phyloP scores from a whole-genome alignment of 2,888 invertebrate genomes.

The Chloroclystis v-ata region DNA sequence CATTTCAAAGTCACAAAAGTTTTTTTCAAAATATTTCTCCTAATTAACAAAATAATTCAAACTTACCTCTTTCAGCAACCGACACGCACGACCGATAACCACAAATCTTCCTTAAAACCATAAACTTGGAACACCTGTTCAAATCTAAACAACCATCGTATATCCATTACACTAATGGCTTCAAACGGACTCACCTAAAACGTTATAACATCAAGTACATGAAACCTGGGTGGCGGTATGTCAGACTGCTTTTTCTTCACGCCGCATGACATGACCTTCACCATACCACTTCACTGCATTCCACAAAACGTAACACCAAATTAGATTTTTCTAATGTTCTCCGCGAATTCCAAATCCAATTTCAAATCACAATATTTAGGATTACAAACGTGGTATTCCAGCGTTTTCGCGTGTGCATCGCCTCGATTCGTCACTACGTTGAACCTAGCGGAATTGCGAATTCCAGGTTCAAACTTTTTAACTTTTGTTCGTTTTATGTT shows the following conservation, averaged over 20 bases:
- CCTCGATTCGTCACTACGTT: conserved; percentile 34
- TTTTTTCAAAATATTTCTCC: no score
- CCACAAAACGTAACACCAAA: no score
- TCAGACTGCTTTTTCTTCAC: conserved; percentile 71
- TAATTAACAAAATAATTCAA: neutral
- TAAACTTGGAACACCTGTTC: conserved; percentile 37
- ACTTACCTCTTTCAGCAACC: neutral
- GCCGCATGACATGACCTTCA: conserved; percentile 70
- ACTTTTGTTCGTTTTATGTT: no score
- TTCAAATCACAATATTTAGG: neutral
- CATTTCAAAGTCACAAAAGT: no score
- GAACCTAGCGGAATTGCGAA: conserved; percentile 22
- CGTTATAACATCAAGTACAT: conserved; percentile 71
- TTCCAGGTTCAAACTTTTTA: no score
- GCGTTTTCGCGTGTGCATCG: conserved; percentile 30
- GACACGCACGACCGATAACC: conserved; percentile 9
- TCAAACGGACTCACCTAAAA: conserved; percentile 70
- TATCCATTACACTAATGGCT: conserved; percentile 51
- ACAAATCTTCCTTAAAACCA: conserved; percentile 16
- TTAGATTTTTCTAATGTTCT: no score
- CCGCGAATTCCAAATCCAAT: no score
- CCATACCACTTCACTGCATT: conserved; percentile 60
- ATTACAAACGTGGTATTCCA: conserved; percentile 5
- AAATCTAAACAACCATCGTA: conserved; percentile 41
- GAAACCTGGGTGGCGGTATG: conserved; percentile 56